A percentile compares a stretch with the other conserved stretches of the same genome.
Evolutionary conservation across 2,113 vertebrate genomes (phyloP).

Genomic region (Chloropsis cyanopogon): DNA sequence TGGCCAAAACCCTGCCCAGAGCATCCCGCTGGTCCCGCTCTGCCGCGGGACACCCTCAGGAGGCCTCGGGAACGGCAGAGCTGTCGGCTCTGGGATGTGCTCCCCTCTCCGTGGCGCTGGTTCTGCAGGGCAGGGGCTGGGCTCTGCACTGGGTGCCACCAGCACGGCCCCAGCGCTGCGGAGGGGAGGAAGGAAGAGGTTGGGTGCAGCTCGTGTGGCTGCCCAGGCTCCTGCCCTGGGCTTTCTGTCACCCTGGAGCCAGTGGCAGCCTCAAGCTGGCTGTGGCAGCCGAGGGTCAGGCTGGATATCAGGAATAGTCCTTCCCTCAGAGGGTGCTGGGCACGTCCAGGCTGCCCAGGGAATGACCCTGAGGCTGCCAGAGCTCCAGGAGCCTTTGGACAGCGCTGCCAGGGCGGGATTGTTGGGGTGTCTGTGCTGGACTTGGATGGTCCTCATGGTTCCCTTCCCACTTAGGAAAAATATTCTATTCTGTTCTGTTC

Average conservation of each 20-base stretch:
- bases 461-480: neutral
- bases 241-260: conserved; percentile 63
- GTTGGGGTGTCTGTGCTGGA: neutral
- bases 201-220: neutral
- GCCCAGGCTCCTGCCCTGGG: neutral
- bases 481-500: neutral
- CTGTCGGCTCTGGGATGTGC: fast-evolving
- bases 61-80: fast-evolving
- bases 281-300: neutral
- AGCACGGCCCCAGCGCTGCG: fast-evolving
- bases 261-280: conserved; percentile 62
- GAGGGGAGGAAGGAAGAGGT: neutral
- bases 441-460: neutral
- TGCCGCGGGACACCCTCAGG: neutral
- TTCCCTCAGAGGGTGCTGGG: neutral
- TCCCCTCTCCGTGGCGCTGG: fast-evolving
- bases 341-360: neutral
- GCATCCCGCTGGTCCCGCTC: too few relatives aligned
- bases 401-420: fast-evolving
- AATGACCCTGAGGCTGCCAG: neutral
- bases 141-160: neutral
- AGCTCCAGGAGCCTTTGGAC: neutral
- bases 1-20: neutral
- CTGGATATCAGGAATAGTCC: neutral
- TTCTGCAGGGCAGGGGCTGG: neutral